phyloP scores from a whole-genome alignment of 2,797 vertebrate species.

The Choloepus didactylus region DNA sequence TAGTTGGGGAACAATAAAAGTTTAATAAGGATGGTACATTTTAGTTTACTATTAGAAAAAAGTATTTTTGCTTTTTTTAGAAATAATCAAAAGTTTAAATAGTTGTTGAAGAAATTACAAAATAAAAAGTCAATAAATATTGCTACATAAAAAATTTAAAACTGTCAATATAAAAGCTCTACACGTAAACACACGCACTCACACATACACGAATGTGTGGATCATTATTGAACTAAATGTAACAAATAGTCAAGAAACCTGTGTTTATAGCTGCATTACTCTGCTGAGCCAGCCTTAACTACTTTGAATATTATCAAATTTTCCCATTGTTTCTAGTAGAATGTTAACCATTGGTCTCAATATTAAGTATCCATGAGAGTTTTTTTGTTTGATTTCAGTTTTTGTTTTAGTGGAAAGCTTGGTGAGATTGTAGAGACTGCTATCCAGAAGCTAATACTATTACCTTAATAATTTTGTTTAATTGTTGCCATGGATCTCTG shows the following conservation, averaged over 20 bases:
- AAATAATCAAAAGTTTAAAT: neutral
- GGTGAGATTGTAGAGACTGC: neutral
- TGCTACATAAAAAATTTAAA: neutral
- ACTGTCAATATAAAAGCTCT: neutral
- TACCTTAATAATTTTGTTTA: neutral
- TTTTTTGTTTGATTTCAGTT: constrained; percentile 29
- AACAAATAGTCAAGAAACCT: neutral
- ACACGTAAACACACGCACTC: neutral
- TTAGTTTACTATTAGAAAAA: constrained; percentile 32
- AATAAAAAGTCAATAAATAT: neutral
- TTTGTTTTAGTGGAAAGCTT: constrained; percentile 11
- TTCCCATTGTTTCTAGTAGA: neutral
- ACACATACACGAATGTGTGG: neutral
- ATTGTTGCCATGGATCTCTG: neutral
- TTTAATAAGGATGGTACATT: constrained; percentile 19
- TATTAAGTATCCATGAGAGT: neutral
- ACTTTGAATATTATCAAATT: neutral
- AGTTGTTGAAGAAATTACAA: neutral
- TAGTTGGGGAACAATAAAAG: constrained; percentile 25
- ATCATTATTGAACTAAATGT: neutral
- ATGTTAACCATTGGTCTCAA: neutral
- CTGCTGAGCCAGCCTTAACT: neutral
- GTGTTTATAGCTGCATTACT: neutral
- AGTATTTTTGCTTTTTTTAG: neutral
- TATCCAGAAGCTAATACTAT: neutral